Evolutionary conservation across 2,888 invertebrate species (phyloP).

Genomic region (Tolmerus cingulatus): DNA sequence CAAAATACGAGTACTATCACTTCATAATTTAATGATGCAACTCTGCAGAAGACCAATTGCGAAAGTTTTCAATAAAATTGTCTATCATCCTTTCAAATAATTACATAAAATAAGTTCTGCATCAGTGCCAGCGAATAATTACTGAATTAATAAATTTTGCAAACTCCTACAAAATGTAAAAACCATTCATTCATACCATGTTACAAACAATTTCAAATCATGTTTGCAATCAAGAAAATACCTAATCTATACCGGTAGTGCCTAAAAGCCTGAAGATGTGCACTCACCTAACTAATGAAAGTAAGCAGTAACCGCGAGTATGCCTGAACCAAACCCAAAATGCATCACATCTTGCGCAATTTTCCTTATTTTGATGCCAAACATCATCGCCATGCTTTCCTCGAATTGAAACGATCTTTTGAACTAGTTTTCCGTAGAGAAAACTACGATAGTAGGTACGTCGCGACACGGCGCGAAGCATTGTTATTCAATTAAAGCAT

Average conservation of each 20-base stretch:
- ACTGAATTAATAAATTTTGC: background rate
- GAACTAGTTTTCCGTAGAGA: slow-evolving; percentile 3
- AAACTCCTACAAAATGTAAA: background rate
- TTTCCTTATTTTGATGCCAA: background rate
- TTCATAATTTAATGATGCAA: no score
- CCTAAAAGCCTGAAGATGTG: background rate
- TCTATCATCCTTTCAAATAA: background rate
- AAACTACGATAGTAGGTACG: background rate
- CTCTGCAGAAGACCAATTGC: no score
- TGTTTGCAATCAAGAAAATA: background rate
- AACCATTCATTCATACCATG: background rate
- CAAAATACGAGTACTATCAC: no score
- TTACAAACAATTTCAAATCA: background rate
- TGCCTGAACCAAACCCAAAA: background rate
- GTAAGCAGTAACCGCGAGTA: background rate
- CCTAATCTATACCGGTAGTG: background rate
- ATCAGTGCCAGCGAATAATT: background rate
- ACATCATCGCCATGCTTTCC: background rate
- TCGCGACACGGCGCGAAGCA: background rate
- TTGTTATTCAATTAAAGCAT: slow-evolving; percentile 2
- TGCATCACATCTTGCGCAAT: background rate
- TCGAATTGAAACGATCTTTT: background rate
- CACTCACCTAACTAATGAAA: background rate
- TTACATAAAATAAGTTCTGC: background rate
- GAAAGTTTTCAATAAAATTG: background rate